Evolutionary conservation across 2,888 invertebrate genomes (phyloP), one percentile per base, ranked within the genome.

Genomic region (Microdon myrmicae): DNA sequence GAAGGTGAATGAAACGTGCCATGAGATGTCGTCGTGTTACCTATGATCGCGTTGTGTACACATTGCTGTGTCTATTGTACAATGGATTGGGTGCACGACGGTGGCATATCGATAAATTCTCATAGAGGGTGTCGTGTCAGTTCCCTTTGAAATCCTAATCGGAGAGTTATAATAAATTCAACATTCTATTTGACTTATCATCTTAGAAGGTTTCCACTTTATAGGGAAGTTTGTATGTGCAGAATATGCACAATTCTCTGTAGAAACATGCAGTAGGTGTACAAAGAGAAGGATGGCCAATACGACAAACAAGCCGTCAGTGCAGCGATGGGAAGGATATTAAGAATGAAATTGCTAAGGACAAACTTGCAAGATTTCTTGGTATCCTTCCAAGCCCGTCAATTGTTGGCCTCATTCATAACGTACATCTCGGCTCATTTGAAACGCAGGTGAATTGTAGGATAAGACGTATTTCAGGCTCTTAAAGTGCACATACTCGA

Each of bases 151-250:
- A 35, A 23, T 37, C 47, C 58, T 64, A 64, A 64, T 58, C 58
- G 64, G 58, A 58, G 29, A 51, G 51, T 56, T 56, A 64, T 64
- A 61, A 64, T 45, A 51, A 49, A 56, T 64, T 47, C 45, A 28
- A 23, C 41, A 31, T 56, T 13, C 43, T 29, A 45, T 58, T 64
- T 58, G 47, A 64, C 56, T 51, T 64, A 56, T 61, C 39, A 56
- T 55, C 43, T 56, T 51, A n/a, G n/a, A n/a, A n/a, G 58, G 58
- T 64, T 64, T 28, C 13, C 32, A 43, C 48, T 47, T 47, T 47
- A 58, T 43, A 53, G 38, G 64, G 58, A 64, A 64, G 64, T 39
- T n/a, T n/a, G 38, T 53, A 64, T 64, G 56, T 64, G 58, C 58
- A 47, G 53, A 47, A 58, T 64, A 53, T 64, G 64, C 64, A 64